Percentiles rank a stretch among this genome's conserved stretches.
Evolutionary conservation across 2,113 vertebrate species (phyloP).

Genomic region (Sturnira hondurensis): DNA sequence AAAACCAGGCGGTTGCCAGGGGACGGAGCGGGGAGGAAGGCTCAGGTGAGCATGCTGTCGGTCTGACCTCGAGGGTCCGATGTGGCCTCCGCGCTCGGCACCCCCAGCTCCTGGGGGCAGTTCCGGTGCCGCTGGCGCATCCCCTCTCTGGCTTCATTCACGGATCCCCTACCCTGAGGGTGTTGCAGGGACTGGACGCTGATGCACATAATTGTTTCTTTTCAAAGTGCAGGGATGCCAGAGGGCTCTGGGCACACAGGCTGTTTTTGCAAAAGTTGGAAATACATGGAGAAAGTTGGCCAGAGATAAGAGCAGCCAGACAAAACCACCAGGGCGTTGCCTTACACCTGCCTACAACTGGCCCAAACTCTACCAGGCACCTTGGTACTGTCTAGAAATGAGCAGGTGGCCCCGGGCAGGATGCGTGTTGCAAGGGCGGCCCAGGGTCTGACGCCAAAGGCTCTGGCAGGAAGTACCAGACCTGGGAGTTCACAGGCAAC

Average conservation of each 20-base stretch:
- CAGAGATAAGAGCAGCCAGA: neutral
- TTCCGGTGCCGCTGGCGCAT: rapidly evolving
- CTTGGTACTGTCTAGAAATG: neutral
- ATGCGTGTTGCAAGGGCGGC: rapidly evolving
- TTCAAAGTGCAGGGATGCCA: neutral
- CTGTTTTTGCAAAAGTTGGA: neutral
- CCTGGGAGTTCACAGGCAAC: neutral
- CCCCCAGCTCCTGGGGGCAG: neutral
- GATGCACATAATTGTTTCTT: neutral
- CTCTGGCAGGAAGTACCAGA: neutral
- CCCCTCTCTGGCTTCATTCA: neutral
- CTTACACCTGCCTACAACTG: neutral
- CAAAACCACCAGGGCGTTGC: neutral
- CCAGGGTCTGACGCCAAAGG: neutral
- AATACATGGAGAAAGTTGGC: neutral
- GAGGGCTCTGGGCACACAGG: neutral
- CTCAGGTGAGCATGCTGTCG: rapidly evolving
- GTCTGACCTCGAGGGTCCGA: neutral
- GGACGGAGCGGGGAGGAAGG: rapidly evolving
- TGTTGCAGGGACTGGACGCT: neutral
- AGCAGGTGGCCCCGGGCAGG: neutral
- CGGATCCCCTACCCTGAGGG: neutral
- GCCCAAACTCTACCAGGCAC: neutral
- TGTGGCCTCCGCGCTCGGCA: no score
- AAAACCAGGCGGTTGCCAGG: no score